Base-by-base conservation (phyloP, 2,888 invertebrate genomes). In the Dendrolimus houi region DNA sequence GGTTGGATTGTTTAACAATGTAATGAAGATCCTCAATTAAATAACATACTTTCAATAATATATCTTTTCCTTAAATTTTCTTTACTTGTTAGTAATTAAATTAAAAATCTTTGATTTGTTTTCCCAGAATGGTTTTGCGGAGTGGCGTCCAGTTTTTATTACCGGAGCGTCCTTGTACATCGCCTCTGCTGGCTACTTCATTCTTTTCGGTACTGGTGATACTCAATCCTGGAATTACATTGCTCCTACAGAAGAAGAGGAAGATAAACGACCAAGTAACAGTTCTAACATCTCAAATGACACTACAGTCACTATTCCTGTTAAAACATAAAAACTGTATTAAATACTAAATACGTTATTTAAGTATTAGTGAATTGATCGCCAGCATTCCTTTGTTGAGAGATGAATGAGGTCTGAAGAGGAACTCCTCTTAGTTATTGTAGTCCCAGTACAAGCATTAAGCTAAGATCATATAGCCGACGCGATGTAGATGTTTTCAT, bases 91-190 rank as follows among this genome's bases (percentile, higher is more conserved):
- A 29, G 2, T 1, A 29, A 29, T 29, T 29, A 29, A 29, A 29
- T 6, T 29, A 29, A 6, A 29, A 29, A 29, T 0, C 3, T 17
- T 17, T 17, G 17, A 2, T 3, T 2, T 54, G 62, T 60, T 57
- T 61, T 86, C 87, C n/a, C 75, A 96, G 95, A 95, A 95, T 64
- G 94, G 95, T n/a, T 91, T 96, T 57, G 87, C 92, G 29, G 93
- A 95, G 77, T 96, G 96, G 96, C 92, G 94, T 56, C 91, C 92
- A 41, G 93, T 95, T 56, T 96, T 96, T 73, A 90, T 94, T 68
- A 94, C 95, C 42, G 95, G 95, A 0, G 94, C 95, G 0, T 87
- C 90, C 0, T 91, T 94, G 0, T 96, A 96, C 71, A 93, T 93
- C 13, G 91, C 93, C 1, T 92, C 94, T 0, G 95, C 95, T 0